Evolutionary conservation across 2,888 invertebrate species (phyloP).

Genomic region (Pollenia amentaria): DNA sequence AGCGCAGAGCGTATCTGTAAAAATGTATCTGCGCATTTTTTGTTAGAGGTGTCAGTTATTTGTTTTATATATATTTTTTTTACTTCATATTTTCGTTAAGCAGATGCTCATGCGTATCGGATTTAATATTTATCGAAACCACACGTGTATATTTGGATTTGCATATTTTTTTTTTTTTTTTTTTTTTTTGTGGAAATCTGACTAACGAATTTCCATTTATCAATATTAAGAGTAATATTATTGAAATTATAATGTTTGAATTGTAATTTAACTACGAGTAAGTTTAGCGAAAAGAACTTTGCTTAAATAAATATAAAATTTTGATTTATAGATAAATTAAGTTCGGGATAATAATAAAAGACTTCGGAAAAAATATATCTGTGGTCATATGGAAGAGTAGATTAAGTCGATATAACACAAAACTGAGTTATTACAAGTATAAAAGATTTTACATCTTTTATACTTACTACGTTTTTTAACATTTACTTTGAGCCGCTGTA

Average conservation of each 20-base stretch:
- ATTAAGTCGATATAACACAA: too few relatives aligned
- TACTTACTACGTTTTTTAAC: too few relatives aligned
- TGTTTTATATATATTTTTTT: not conserved
- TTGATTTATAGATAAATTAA: too few relatives aligned
- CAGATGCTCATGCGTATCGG: conserved; percentile 72
- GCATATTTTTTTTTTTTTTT: not conserved
- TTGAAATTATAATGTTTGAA: not conserved
- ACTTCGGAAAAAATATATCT: too few relatives aligned
- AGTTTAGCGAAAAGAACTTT: too few relatives aligned
- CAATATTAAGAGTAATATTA: conserved; percentile 28
- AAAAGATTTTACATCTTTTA: too few relatives aligned
- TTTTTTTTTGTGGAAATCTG: not conserved
- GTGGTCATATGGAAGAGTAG: too few relatives aligned
- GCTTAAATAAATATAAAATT: too few relatives aligned
- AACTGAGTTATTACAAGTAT: too few relatives aligned
- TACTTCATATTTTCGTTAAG: conserved; percentile 26
- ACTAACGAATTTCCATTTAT: conserved; percentile 36
- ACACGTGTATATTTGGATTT: conserved; percentile 38
- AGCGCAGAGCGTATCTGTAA: not conserved
- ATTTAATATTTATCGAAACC: conserved; percentile 67
- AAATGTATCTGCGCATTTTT: conserved; percentile 6
- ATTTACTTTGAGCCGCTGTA: too few relatives aligned
- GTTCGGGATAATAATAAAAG: too few relatives aligned
- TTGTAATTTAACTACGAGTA: too few relatives aligned
- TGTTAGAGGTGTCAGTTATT: conserved; percentile 56